Base-by-base conservation (phyloP, 2,797 vertebrate species). In the Danio jaintianensis region DNA sequence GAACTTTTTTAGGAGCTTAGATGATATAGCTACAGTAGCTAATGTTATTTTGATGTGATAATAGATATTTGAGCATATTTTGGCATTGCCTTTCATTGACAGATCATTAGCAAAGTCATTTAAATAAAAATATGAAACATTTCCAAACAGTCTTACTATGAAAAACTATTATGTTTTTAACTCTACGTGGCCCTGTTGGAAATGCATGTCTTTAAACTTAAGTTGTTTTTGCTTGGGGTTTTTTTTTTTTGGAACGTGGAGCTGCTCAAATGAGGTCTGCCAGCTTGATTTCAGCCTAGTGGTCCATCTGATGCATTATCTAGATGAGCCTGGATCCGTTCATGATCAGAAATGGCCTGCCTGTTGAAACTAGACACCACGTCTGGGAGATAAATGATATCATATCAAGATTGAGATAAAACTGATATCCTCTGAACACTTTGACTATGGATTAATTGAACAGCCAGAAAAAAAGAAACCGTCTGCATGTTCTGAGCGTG, bases 251-350 rank as follows among this genome's bases (percentile, higher is more conserved):
- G 52, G 16, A 55, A 7, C 55, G 56, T 12, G 11, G 13, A 15
- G 18, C 10, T 71, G 50, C 36, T 16, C 2, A 22, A 15, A 42
- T n/a, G 53, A 40, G 38, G 38, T 43, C 38, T 56, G 5, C n/a
- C n/a, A 15, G 38, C 52, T 71, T 43, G 38, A 22, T 43, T 56
- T 56, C 69, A 53, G 69, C 12, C 36, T 15, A 11, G 29, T 5
- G 15, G 13, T 68, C 66, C 45, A 55, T 18, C 10, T 13, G 42
- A 71, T 71, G 16, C 52, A 43, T 71, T 56, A 56, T 43, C 38
- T 13, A 42, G n/a, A 43, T 15, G 4, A 56, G 18, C 52, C 55
- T 43, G 29, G 22, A 53, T 16, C 67, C 1, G 3, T 18, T 53
- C 47, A 50, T 36, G 47, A 38, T 6, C 22, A 58, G 20, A 13